phyloP scores from a whole-genome alignment of 2,888 invertebrate species.

The Psylliodes chrysocephalus region DNA sequence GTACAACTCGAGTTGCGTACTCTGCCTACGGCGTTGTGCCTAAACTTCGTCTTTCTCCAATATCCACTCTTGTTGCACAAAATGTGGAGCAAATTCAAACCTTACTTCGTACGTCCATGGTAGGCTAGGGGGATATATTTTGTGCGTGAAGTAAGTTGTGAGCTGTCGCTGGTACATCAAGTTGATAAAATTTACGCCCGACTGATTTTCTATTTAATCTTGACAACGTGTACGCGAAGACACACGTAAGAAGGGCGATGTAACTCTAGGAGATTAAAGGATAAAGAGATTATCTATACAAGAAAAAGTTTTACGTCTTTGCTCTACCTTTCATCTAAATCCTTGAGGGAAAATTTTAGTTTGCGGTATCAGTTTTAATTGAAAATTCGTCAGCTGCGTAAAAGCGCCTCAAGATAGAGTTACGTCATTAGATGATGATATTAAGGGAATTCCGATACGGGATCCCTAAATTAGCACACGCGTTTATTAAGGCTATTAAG shows the following conservation, averaged over 20 bases:
- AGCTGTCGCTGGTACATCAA: conserved; percentile 16
- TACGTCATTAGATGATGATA: too few relatives aligned
- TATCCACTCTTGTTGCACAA: too few relatives aligned
- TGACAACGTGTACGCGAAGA: conserved; percentile 13
- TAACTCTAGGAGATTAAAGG: conserved; percentile 17
- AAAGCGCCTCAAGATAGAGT: background rate
- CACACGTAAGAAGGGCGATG: conserved; percentile 23
- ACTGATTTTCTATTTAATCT: conserved; percentile 25
- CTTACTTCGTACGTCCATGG: too few relatives aligned
- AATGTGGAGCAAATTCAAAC: too few relatives aligned
- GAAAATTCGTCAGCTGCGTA: background rate
- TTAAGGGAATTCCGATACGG: too few relatives aligned
- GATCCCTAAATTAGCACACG: too few relatives aligned
- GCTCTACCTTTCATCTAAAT: conserved; percentile 10
- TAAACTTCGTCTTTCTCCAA: too few relatives aligned
- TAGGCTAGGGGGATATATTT: too few relatives aligned
- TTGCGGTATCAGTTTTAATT: conserved; percentile 10
- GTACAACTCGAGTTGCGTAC: too few relatives aligned
- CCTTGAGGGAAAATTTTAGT: background rate
- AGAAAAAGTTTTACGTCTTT: conserved; percentile 20
- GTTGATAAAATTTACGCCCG: conserved; percentile 14
- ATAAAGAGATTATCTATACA: conserved; percentile 24
- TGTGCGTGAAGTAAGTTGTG: conserved; percentile 18
- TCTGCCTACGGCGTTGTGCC: too few relatives aligned
- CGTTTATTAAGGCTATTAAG: too few relatives aligned